phyloP scores from a whole-genome alignment of 2,113 vertebrate species.

The Phrynocephalus versicolor region DNA sequence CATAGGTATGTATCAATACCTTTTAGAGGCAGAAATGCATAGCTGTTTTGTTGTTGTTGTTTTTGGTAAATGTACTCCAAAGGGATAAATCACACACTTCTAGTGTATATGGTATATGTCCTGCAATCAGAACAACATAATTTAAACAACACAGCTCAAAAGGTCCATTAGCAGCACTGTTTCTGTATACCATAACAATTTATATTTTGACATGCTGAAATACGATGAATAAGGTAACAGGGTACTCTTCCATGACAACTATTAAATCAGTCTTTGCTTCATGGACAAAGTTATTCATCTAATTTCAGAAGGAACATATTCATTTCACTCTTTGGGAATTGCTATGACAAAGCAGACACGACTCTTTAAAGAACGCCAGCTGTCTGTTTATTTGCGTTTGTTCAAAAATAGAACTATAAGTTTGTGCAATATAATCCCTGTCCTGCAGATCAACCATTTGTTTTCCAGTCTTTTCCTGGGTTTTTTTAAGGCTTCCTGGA shows the following conservation, averaged over 20 bases:
- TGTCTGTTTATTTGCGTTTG: constrained; percentile 9
- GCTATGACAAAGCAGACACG: not conserved
- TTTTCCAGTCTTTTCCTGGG: constrained; percentile 18
- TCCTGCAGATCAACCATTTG: constrained; percentile 2
- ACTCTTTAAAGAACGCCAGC: constrained; percentile 21
- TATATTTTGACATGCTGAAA: not conserved
- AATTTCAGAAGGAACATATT: not conserved
- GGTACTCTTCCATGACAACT: not conserved
- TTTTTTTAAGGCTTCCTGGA: constrained; percentile 15
- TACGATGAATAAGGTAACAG: not conserved
- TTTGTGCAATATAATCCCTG: not conserved
- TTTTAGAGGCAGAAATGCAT: not conserved
- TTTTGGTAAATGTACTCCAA: not conserved
- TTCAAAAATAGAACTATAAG: constrained; percentile 12
- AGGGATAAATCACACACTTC: not conserved
- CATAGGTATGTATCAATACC: not conserved
- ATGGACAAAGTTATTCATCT: not conserved
- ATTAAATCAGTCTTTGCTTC: not conserved
- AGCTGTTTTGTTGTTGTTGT: not conserved
- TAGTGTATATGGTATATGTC: not conserved
- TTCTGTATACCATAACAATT: not conserved
- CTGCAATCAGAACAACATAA: not conserved
- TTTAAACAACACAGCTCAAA: not conserved
- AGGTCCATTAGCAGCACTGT: not conserved
- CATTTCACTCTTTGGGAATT: constrained; percentile 9